Base-by-base conservation (phyloP, 2,888 invertebrate genomes). In the Altica lythri region DNA sequence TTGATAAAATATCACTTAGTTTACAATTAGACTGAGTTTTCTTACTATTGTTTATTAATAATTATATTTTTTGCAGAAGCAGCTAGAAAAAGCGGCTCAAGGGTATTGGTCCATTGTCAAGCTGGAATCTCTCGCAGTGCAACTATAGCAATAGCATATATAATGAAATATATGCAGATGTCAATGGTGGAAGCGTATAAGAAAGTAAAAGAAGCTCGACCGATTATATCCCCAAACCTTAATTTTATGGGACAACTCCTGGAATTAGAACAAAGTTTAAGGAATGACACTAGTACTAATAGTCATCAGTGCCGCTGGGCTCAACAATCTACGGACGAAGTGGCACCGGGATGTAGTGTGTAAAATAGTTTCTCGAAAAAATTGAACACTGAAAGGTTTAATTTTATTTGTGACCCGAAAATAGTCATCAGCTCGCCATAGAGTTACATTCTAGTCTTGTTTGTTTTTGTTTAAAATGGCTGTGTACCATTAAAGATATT, bases 101-200 rank as follows among this genome's bases (percentile, higher is more conserved):
- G 87, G 69, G 92, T 95, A 30, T 81, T 96, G 71, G 88, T 96
- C 56, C 96, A 96, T 77, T 96, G 96, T 76, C 95, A 95, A 72
- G 95, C 95, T 44, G 96, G 96, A 45, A 91, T 96, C 43, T 95
- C 95, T 49, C 83, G 95, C 63, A 95, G 95, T 61, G 94, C 95
- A 59, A 95, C 95, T 59, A 86, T 96, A 72, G 93, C 94, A 71
- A 95, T 96, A 71, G 95, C 95, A 42, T 96, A 92, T 79, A 84
- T 95, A 68, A 95, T 96, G 92, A 88, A 90, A 68, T 89, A 91
- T 77, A 88, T 89, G 73, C 84, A 85, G 55, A 75, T 93, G 74
- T 85, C 88, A 29, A 90, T 90, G 80, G 83, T 90, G 35, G 92
- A 95, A 71, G 95, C 95, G 0, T 94, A 89, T 78, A 85, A 88